Evolutionary conservation across 2,888 invertebrate genomes (phyloP).

Genomic region (Brachypalpus laphriformis): DNA sequence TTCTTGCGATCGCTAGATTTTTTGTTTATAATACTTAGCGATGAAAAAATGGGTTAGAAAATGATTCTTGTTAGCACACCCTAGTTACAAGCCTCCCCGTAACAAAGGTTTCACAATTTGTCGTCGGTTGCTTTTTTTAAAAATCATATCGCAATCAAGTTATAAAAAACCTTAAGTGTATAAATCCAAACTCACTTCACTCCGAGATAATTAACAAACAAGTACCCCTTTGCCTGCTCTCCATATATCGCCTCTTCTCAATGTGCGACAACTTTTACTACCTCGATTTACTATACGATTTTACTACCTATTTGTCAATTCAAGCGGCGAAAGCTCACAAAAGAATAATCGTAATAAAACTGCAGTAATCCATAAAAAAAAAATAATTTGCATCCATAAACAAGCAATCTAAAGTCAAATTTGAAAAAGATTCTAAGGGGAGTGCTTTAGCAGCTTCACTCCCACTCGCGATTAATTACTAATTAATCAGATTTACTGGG

Average conservation of each 20-base stretch:
- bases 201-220: too few species aligned
- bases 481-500: constrained; percentile 49
- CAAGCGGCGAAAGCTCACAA: neutral
- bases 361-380: neutral
- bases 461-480: constrained; percentile 18
- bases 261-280: neutral
- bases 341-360: neutral
- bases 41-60: too few species aligned
- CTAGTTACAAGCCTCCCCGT: too few species aligned
- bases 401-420: constrained; percentile 6
- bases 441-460: neutral
- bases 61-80: too few species aligned
- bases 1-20: too few species aligned
- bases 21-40: too few species aligned
- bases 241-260: neutral
- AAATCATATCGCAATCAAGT: too few species aligned
- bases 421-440: neutral
- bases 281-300: neutral
- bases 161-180: too few species aligned
- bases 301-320: neutral
- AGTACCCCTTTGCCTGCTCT: too few species aligned
- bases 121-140: too few species aligned
- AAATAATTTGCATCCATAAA: constrained; percentile 11
- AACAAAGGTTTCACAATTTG: too few species aligned
- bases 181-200: too few species aligned